phyloP scores from a whole-genome alignment of 2,888 invertebrate genomes.

The Eucriotettix oculatus region DNA sequence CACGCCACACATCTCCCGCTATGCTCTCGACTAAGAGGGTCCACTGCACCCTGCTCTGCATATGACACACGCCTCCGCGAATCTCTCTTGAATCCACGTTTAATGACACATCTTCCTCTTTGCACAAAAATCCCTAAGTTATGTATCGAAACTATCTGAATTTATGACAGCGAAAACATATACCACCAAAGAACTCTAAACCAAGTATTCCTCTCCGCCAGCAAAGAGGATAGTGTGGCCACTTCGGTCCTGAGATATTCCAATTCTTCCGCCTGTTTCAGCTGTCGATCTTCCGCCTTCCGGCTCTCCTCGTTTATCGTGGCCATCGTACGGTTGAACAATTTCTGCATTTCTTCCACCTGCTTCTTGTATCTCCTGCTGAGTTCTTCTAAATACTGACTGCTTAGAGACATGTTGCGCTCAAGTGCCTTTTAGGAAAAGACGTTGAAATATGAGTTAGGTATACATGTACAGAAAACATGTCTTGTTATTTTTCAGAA shows the following conservation, averaged over 20 bases:
- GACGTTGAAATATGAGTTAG: not conserved
- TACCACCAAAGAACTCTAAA: no score
- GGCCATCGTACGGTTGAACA: slow-evolving; percentile 60
- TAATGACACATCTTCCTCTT: no score
- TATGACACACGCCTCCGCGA: no score
- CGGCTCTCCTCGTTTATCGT: slow-evolving; percentile 28
- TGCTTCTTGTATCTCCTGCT: slow-evolving; percentile 90
- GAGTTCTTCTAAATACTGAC: slow-evolving; percentile 90
- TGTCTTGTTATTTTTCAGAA: no score
- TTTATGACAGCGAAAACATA: no score
- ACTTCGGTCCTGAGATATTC: slow-evolving; percentile 46
- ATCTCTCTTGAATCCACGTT: no score
- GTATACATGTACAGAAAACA: no score
- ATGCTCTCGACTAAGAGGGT: no score
- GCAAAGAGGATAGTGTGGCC: slow-evolving; percentile 38
- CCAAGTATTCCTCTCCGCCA: slow-evolving; percentile 48
- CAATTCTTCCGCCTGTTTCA: slow-evolving; percentile 59
- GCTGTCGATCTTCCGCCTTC: slow-evolving; percentile 33
- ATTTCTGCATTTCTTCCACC: slow-evolving; percentile 84
- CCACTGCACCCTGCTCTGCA: no score
- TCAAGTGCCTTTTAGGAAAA: slow-evolving; percentile 58
- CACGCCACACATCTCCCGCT: no score
- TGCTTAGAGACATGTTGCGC: slow-evolving; percentile 90
- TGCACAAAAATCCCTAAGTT: no score
- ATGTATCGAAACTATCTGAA: no score